Percentiles rank a stretch among this genome's conserved stretches.
Conservation (phyloP, 37 sponge, comb jelly and placozoan genomes). For the Axinella damicornis region DNA sequence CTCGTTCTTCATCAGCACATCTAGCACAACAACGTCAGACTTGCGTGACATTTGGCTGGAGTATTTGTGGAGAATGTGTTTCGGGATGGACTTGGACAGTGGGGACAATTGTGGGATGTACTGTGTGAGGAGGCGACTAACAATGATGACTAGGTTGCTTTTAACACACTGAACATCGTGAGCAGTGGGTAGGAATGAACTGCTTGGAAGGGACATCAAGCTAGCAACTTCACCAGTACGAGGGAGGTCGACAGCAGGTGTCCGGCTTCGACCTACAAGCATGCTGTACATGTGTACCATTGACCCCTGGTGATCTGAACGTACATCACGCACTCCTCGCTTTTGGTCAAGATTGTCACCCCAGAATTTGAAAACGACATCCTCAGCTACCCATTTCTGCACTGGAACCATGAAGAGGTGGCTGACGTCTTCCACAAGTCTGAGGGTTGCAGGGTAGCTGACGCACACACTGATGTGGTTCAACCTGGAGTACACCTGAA, state of each 20-base stretch:
- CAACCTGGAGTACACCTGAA: background rate
- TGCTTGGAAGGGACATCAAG: no score
- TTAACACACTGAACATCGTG: background rate
- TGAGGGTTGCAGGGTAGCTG: constrained; percentile 8
- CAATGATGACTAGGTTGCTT: constrained; percentile 22
- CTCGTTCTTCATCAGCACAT: constrained; percentile 47
- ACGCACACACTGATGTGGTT: constrained; percentile 10
- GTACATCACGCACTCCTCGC: constrained; percentile 18
- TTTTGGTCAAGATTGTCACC: constrained; percentile 47
- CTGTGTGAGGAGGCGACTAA: constrained; percentile 36
- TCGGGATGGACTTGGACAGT: background rate
- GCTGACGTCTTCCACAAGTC: background rate
- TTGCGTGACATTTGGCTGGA: constrained; percentile 19
- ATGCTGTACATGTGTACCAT: constrained; percentile 44
- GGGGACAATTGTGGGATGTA: constrained; percentile 1
- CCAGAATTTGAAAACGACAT: constrained; percentile 28
- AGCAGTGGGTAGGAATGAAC: background rate
- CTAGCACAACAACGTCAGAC: constrained; percentile 36
- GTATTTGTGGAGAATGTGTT: constrained; percentile 34
- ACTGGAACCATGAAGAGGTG: background rate
- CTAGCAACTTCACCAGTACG: constrained; percentile 26
- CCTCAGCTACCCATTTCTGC: constrained; percentile 41
- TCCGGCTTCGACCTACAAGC: constrained; percentile 5
- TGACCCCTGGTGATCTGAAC: constrained; percentile 21
- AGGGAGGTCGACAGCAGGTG: constrained; percentile 11